phyloP scores from a whole-genome alignment of 2,888 invertebrate genomes.

The Lepidocyrtoides sp. region DNA sequence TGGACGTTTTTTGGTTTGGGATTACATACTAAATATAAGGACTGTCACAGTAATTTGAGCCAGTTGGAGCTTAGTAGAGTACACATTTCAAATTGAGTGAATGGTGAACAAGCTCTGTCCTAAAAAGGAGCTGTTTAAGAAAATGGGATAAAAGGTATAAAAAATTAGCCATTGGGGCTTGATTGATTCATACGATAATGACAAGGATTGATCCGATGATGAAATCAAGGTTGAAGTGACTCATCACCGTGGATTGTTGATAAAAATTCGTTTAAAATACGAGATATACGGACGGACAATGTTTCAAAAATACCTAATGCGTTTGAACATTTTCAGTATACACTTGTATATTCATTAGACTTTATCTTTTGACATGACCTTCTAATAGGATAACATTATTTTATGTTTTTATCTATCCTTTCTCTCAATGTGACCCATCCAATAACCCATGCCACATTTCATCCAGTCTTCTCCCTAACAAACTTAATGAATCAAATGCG shows the following conservation, averaged over 20 bases:
- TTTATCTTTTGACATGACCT: conserved; percentile 21
- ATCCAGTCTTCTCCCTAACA: conserved; percentile 26
- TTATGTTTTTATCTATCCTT: neutral
- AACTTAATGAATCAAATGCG: conserved; percentile 66
- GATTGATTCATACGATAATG: neutral
- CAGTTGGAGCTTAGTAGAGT: neutral
- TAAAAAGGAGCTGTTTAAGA: conserved; percentile 79
- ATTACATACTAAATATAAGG: neutral
- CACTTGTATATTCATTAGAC: neutral
- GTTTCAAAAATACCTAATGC: too few species aligned
- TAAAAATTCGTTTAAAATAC: neutral
- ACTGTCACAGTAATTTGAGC: neutral
- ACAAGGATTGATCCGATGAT: conserved; percentile 52
- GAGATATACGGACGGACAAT: neutral
- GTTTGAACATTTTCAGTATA: neutral
- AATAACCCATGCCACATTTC: conserved; percentile 61
- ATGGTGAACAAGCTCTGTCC: conserved; percentile 67
- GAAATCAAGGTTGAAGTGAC: conserved; percentile 51
- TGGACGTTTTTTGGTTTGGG: neutral
- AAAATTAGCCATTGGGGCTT: conserved; percentile 31
- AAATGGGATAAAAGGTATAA: conserved; percentile 54
- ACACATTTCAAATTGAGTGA: neutral
- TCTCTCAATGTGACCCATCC: conserved; percentile 23
- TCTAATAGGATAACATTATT: conserved; percentile 34
- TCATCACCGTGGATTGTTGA: neutral